These are phyloP conservation scores for Bothrops alternatus DNA, from an alignment of 2,797 vertebrate genomes.

Conservation along the genomic window DNA sequence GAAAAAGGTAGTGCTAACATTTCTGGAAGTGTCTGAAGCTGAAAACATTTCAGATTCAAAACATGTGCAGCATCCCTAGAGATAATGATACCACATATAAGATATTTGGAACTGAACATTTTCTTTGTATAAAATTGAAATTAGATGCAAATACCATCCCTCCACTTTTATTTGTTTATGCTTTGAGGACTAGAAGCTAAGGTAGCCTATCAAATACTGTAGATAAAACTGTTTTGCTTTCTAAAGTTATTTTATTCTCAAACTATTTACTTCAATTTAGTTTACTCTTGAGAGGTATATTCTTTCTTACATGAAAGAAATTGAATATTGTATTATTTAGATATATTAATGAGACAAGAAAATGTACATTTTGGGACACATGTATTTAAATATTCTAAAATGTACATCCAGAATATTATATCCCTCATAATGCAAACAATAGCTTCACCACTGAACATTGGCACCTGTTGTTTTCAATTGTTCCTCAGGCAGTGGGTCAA, in stretches of 20 bases:
- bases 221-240: not conserved
- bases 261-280: not conserved
- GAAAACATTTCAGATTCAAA: not conserved
- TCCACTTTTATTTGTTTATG: not conserved
- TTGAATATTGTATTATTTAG: not conserved
- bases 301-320: not conserved
- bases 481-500: not conserved
- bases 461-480: not conserved
- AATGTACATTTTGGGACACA: conserved; percentile 19
- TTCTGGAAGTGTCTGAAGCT: not conserved
- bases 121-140: not conserved
- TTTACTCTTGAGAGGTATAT: not conserved
- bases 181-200: not conserved
- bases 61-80: not conserved
- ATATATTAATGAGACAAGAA: conserved; percentile 21
- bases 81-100: not conserved
- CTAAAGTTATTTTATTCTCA: not conserved
- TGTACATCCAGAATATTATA: not conserved
- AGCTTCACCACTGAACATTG: conserved; percentile 10
- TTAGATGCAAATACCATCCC: not conserved
- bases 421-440: not conserved
- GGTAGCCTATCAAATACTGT: not conserved
- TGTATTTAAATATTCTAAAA: conserved; percentile 15
- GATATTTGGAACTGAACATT: not conserved
- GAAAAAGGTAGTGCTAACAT: not conserved